A percentile compares a stretch with the other conserved stretches of the same genome.
These are phyloP conservation scores for Gadus chalcogrammus DNA, from an alignment of 2,113 vertebrate species.

Conservation along the genomic window DNA sequence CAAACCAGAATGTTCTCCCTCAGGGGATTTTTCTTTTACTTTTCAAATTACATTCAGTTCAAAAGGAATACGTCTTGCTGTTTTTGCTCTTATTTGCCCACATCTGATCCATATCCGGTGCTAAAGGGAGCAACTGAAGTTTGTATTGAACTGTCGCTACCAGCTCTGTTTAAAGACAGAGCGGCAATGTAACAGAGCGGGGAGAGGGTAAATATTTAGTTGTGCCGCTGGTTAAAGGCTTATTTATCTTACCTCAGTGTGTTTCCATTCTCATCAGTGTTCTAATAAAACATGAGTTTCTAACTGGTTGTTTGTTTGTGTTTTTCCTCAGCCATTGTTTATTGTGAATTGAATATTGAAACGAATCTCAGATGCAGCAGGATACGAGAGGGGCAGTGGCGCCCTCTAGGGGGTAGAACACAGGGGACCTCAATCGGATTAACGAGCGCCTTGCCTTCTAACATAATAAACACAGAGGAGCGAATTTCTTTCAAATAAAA, in stretches of 20 bases:
- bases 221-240: constrained; percentile 65
- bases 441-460: too few species aligned
- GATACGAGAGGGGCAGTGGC: too few species aligned
- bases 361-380: too few species aligned
- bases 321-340: not conserved
- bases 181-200: constrained; percentile 54
- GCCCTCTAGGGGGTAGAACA: too few species aligned
- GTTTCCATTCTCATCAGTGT: constrained; percentile 88
- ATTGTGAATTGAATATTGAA: too few species aligned
- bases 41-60: constrained; percentile 54
- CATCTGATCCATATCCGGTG: too few species aligned
- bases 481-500: too few species aligned
- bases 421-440: too few species aligned
- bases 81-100: too few species aligned
- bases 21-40: constrained; percentile 61
- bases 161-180: constrained; percentile 51
- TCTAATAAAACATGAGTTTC: constrained; percentile 87
- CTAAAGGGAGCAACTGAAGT: constrained; percentile 37
- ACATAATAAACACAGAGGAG: too few species aligned
- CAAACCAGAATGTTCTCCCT: constrained; percentile 68
- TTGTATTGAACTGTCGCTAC: constrained; percentile 58
- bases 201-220: constrained; percentile 62
- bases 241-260: constrained; percentile 93
- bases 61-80: constrained; percentile 14
- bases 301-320: constrained; percentile 45